These are phyloP conservation scores for Dinoponera quadriceps DNA, from an alignment of 1,140 invertebrate species.

Conservation along the genomic window DNA sequence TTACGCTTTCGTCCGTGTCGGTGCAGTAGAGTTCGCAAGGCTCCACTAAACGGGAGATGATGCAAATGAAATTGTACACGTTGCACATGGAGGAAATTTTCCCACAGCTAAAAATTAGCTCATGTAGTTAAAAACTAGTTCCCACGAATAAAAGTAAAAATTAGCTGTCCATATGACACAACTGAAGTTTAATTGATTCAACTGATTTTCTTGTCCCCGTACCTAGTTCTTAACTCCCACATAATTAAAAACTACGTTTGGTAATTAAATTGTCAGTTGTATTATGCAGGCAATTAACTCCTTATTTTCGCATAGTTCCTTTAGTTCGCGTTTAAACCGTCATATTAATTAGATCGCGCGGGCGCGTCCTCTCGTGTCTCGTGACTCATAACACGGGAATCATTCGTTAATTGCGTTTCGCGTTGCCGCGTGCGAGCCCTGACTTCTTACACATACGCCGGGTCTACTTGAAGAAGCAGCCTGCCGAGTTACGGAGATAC, in stretches of 20 bases:
- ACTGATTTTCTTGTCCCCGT: too few species aligned
- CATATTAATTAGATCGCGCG: neutral
- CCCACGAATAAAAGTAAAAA: too few species aligned
- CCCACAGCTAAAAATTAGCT: too few species aligned
- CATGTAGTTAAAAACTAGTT: too few species aligned
- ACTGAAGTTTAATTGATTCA: too few species aligned
- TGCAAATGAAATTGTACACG: slow-evolving; percentile 45
- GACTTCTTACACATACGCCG: neutral
- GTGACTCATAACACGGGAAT: neutral
- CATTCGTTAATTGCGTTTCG: slow-evolving; percentile 1
- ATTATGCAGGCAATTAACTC: too few species aligned
- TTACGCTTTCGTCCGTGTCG: slow-evolving; percentile 89
- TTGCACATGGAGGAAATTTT: too few species aligned
- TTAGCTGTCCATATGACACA: too few species aligned
- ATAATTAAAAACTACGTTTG: too few species aligned
- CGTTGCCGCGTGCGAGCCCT: neutral
- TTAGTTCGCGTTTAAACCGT: slow-evolving; percentile 24
- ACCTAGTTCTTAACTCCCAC: too few species aligned
- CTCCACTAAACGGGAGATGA: slow-evolving; percentile 87
- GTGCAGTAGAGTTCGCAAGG: slow-evolving; percentile 93
- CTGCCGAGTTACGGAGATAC: neutral
- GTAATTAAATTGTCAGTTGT: too few species aligned
- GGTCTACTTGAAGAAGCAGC: slow-evolving; percentile 11
- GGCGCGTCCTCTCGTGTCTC: neutral
- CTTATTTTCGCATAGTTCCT: slow-evolving; percentile 23